These are phyloP conservation scores for Steinernema feltiae DNA, from an alignment of 1,140 invertebrate genomes.

Conservation along the genomic window DNA sequence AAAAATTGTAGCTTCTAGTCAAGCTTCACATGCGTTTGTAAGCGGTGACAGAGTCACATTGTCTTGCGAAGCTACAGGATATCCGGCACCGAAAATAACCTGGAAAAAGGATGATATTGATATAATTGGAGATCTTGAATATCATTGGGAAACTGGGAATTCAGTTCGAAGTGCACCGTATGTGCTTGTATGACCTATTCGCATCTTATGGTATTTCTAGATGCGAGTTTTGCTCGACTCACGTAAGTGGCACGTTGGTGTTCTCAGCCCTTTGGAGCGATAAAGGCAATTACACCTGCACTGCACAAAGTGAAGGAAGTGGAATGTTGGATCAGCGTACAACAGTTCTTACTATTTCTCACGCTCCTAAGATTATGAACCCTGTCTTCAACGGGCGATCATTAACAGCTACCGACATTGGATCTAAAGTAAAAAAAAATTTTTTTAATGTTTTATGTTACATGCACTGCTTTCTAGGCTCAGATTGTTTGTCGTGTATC, in stretches of 20 bases:
- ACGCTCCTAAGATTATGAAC: constrained; percentile 37
- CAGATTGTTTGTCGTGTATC: constrained; percentile 39
- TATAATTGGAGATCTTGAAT: constrained; percentile 16
- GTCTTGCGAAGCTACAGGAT: constrained; percentile 40
- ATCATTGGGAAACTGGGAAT: constrained; percentile 22
- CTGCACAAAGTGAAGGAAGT: constrained; percentile 26
- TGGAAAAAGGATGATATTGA: constrained; percentile 41
- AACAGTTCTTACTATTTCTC: constrained; percentile 26
- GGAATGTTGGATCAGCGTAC: not conserved
- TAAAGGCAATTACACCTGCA: constrained; percentile 44
- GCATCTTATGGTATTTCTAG: not conserved
- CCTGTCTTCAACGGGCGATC: constrained; percentile 28
- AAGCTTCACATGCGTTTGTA: constrained; percentile 13
- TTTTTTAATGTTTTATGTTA: too few species aligned
- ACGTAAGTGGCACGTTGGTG: constrained; percentile 22
- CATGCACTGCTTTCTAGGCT: constrained; percentile 35
- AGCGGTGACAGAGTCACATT: constrained; percentile 29
- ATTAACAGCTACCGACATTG: constrained; percentile 39
- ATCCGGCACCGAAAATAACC: constrained; percentile 34
- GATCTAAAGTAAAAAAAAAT: constrained; percentile 31
- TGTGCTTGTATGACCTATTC: not conserved
- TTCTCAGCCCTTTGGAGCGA: constrained; percentile 37
- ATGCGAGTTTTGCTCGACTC: constrained; percentile 25
- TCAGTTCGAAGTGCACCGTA: not conserved
- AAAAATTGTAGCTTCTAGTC: constrained; percentile 20